Evolutionary conservation across 1,140 invertebrate genomes (phyloP), one percentile per base, ranked within the genome.

Genomic region (Heliothis subflexa): DNA sequence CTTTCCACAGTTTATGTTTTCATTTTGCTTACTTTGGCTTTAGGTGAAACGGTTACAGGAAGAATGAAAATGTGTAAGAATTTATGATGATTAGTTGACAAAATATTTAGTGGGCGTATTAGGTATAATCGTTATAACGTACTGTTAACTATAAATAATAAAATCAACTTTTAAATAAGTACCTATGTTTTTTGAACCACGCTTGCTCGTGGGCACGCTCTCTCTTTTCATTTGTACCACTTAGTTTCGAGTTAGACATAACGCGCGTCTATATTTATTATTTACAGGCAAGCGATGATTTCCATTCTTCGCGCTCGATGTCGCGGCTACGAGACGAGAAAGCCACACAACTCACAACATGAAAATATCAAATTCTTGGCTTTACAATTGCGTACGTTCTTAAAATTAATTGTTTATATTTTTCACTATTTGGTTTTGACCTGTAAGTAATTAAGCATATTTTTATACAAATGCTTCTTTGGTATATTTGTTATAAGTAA

Each of bases 251-350:
- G 57, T 64, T 75, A 52, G 73, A 64, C 59, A 33, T 64, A 74
- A 75, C 59, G 59, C 70, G 70, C 59, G 73, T 75, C 73, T 75
- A 75, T 52, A 75, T 75, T 75, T 80, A 78, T 80, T 78, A 80
- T 83, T 81, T 85, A 81, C 78, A 78, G 78, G 72, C 85, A 54
- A 70, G 59, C 74, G 81, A 85, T 86, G 86, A 85, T 86, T 87
- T 85, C 82, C 86, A 86, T 86, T 86, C 84, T 86, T 87, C 81
- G 86, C 76, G 81, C 79, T 83, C 77, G 61, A 64, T 83, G 80
- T 82, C 78, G 70, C 84, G 80, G 77, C 75, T 71, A 64, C 62
- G 47, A 71, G 68, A 79, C 74, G 84, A 84, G 86, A 87, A 85
- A 86, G 83, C 81, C 81, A 81, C 78, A 75, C 78, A 79, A 82